phyloP scores from a whole-genome alignment of 2,113 vertebrate genomes.

The Phylloscopus trochilus region DNA sequence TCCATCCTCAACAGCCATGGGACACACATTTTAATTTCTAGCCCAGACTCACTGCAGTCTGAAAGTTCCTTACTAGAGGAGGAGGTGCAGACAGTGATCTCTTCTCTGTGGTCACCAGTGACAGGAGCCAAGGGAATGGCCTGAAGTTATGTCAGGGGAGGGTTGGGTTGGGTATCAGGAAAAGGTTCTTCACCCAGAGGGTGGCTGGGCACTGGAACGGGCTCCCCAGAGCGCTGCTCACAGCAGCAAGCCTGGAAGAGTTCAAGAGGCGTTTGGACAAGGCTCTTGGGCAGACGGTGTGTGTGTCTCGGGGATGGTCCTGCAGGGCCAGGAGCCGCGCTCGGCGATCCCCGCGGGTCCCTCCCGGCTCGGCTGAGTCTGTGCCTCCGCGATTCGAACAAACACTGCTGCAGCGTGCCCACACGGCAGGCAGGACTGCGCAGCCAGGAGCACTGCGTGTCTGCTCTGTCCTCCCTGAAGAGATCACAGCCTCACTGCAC shows the following conservation, averaged over 20 bases:
- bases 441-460: neutral
- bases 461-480: neutral
- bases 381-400: neutral
- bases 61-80: neutral
- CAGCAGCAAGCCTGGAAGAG: neutral
- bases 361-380: fast-evolving
- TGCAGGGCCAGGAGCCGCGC: neutral
- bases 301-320: fast-evolving
- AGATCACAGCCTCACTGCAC: neutral
- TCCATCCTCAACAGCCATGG: neutral
- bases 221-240: neutral
- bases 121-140: neutral
- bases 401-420: fast-evolving
- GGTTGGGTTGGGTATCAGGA: neutral
- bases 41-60: fast-evolving
- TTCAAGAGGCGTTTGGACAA: neutral
- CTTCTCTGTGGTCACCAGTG: neutral
- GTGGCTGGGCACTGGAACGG: too few species aligned
- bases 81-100: neutral
- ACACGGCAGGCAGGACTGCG: neutral
- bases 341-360: neutral
- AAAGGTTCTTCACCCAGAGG: neutral
- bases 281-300: fast-evolving
- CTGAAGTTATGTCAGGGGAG: neutral
- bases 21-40: neutral